phyloP scores from a whole-genome alignment of 1,140 invertebrate genomes.

The Rhopalosiphum padi region DNA sequence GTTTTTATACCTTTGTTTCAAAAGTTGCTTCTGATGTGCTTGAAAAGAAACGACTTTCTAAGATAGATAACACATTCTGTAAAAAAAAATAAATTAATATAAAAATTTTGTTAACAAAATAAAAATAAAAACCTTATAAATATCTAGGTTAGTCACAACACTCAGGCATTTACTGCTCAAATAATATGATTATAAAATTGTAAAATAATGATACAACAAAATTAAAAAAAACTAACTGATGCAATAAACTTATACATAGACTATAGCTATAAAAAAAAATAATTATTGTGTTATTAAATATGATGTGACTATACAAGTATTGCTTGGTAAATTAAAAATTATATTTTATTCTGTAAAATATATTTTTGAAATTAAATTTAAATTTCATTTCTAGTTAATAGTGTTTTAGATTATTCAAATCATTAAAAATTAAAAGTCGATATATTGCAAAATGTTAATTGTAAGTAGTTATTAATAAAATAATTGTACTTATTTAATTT shows the following conservation, averaged over 20 bases:
- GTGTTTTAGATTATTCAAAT: not conserved
- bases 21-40: conserved; percentile 74
- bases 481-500: not conserved
- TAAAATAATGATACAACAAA: not conserved
- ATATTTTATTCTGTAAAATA: not conserved
- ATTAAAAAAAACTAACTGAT: not conserved
- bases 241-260: not conserved
- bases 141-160: not conserved
- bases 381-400: not conserved
- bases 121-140: not conserved
- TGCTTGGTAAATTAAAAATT: not conserved
- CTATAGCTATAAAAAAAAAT: not conserved
- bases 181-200: not conserved
- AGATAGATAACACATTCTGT: conserved; percentile 40
- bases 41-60: conserved; percentile 48
- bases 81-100: not conserved
- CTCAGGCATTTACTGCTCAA: not conserved
- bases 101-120: not conserved
- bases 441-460: not conserved
- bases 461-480: not conserved
- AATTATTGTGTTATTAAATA: not conserved
- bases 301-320: not conserved
- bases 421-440: not conserved
- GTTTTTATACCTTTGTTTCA: conserved; percentile 70
- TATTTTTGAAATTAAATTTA: not conserved